These are phyloP conservation scores for Porites divaricata DNA, from an alignment of 92 coral and sea anemone species.

Conservation along the genomic window DNA sequence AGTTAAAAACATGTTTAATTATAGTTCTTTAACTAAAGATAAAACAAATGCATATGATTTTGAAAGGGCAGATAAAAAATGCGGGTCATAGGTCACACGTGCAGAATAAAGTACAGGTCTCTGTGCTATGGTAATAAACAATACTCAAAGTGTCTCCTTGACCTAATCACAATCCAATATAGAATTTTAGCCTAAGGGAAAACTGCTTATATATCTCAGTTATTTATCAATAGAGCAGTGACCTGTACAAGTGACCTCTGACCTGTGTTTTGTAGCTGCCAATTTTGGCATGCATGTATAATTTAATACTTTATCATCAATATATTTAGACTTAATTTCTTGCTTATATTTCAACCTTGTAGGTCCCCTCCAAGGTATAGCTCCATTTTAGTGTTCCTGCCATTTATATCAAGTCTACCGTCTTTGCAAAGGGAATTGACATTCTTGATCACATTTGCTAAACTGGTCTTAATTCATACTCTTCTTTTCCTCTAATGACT, in stretches of 20 bases:
- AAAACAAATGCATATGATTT: background rate
- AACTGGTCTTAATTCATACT: background rate
- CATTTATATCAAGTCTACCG: background rate
- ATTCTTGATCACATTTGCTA: conserved; percentile 7
- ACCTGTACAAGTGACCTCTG: no score
- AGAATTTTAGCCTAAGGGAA: no score
- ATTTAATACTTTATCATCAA: background rate
- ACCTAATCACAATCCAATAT: no score
- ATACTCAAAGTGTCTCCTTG: no score
- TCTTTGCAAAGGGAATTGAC: conserved; percentile 1
- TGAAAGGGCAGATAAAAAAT: no score
- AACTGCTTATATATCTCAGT: no score
- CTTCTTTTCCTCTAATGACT: conserved; percentile 7
- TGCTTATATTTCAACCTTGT: conserved; percentile 7
- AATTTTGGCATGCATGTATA: background rate
- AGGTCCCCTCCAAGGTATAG: conserved; percentile 14
- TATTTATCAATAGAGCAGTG: no score
- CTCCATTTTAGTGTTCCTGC: background rate
- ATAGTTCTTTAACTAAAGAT: background rate
- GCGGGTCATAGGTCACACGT: no score
- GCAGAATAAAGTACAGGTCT: no score
- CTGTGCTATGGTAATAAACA: no score
- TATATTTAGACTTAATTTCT: background rate
- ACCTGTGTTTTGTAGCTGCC: no score
- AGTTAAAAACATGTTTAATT: no score